Evolutionary conservation across 2,797 vertebrate genomes (phyloP).

Genomic region (Pteronotus mesoamericanus): DNA sequence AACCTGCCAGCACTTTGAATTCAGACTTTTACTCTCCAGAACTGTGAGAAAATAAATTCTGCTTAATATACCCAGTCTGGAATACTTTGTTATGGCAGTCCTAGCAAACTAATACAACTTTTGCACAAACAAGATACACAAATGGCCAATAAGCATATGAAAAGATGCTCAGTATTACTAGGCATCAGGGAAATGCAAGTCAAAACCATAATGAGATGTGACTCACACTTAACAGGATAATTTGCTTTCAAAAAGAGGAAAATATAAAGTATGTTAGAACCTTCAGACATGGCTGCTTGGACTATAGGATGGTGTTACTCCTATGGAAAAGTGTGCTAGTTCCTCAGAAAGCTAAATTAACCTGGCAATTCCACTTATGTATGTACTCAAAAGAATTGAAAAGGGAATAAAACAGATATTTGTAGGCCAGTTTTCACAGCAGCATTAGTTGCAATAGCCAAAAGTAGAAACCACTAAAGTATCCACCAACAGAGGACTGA

Average conservation of each 20-base stretch:
- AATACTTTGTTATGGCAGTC: background rate
- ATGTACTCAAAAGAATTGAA: background rate
- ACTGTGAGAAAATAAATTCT: background rate
- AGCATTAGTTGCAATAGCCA: background rate
- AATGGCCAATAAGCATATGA: background rate
- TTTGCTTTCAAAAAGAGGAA: background rate
- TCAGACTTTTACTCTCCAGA: background rate
- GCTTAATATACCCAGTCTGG: background rate
- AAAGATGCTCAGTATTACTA: background rate
- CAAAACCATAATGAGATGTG: background rate
- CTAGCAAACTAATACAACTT: background rate
- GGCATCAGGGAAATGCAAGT: background rate
- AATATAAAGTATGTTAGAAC: background rate
- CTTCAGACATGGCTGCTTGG: background rate
- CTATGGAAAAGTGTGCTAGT: background rate
- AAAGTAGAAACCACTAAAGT: background rate
- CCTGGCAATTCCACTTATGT: background rate
- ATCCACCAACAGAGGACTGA: background rate
- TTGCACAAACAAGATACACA: background rate
- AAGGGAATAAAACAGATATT: background rate
- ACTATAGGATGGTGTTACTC: background rate
- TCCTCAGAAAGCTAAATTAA: background rate
- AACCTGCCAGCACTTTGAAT: background rate
- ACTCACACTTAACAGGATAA: background rate
- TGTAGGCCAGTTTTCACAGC: background rate